Evolutionary conservation across 2,113 vertebrate genomes (phyloP).

Genomic region (Athene noctua): DNA sequence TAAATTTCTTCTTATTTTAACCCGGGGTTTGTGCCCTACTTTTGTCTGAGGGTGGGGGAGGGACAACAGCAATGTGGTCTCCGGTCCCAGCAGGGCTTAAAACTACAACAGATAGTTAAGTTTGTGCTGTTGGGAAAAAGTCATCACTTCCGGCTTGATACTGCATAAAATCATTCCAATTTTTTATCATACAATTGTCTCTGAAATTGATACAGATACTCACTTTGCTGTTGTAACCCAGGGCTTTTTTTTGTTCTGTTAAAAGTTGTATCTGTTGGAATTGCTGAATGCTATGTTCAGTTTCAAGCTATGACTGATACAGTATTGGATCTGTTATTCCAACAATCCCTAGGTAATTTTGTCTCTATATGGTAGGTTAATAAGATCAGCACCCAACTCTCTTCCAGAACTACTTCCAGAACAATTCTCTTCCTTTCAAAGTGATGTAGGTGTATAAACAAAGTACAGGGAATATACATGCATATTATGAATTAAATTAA

Average conservation of each 20-base stretch:
- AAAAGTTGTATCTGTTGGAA: neutral
- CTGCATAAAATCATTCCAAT: neutral
- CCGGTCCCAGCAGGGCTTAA: too few relatives aligned
- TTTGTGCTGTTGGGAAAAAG: neutral
- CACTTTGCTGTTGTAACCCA: neutral
- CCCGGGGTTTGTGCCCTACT: too few relatives aligned
- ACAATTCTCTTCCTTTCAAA: accelerated
- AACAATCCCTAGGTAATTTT: neutral
- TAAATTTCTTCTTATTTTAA: too few relatives aligned
- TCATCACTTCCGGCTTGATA: neutral
- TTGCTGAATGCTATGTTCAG: neutral
- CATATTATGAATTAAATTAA: neutral
- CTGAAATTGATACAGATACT: neutral
- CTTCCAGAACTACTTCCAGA: neutral
- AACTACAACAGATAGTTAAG: too few relatives aligned
- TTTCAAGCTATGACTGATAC: neutral
- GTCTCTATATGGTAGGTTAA: neutral
- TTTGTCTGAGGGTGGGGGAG: too few relatives aligned
- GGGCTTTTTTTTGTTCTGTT: neutral
- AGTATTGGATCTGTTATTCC: neutral
- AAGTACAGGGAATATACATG: accelerated
- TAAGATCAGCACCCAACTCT: neutral
- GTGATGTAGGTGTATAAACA: neutral
- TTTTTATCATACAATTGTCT: neutral
- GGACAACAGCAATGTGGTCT: too few relatives aligned